Evolutionary conservation across 2,888 invertebrate species (phyloP).

Genomic region (Lumbricus terrestris): DNA sequence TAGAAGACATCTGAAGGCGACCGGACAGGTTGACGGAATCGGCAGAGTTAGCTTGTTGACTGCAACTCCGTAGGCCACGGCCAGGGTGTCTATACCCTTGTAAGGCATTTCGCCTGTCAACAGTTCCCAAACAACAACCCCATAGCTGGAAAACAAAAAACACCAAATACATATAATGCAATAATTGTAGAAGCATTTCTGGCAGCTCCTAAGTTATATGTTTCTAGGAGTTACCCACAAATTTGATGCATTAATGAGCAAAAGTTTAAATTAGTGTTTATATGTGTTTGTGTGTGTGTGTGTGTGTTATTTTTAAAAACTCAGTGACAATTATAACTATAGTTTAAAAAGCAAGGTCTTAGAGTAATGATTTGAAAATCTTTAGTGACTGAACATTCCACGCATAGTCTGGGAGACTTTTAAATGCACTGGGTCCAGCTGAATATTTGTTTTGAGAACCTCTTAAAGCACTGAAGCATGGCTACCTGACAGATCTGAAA

Average conservation of each 20-base stretch:
- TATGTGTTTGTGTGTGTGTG: not conserved
- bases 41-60: constrained; percentile 92
- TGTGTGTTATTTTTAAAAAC: not conserved
- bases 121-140: constrained; percentile 91
- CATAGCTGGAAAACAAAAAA: constrained; percentile 68
- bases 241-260: not conserved
- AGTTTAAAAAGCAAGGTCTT: too few relatives aligned
- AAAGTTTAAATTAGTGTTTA: not conserved
- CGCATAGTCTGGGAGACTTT: too few relatives aligned
- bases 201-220: not conserved
- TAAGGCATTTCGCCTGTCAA: constrained; percentile 95
- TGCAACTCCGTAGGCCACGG: constrained; percentile 95
- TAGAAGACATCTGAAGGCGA: constrained; percentile 87
- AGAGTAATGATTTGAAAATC: too few relatives aligned
- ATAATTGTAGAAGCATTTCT: not conserved
- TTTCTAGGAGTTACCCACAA: not conserved
- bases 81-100: constrained; percentile 91
- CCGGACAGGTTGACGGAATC: constrained; percentile 91
- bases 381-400: too few relatives aligned
- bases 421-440: too few relatives aligned
- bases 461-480: not conserved
- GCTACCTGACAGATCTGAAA: not conserved
- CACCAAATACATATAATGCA: not conserved
- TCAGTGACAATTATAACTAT: too few relatives aligned
- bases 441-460: not conserved